Percentiles rank a stretch among this genome's conserved stretches.
These are phyloP conservation scores for Allygus modestus DNA, from an alignment of 2,888 invertebrate species.

Conservation along the genomic window DNA sequence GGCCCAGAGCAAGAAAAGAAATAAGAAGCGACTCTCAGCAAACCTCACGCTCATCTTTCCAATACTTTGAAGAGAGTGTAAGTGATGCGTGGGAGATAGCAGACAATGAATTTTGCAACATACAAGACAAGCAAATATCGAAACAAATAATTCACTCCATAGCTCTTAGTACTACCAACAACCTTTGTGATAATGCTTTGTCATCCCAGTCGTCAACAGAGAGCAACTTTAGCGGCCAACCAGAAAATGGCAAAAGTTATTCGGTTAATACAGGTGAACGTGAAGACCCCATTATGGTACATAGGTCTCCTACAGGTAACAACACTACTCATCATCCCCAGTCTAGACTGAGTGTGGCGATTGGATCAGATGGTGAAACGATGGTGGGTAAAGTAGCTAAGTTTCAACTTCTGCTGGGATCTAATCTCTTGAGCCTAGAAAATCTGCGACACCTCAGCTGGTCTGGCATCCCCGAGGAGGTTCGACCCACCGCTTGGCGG, in stretches of 20 bases:
- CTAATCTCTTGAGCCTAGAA: conserved; percentile 87
- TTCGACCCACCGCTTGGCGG: conserved; percentile 83
- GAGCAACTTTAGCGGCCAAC: background rate
- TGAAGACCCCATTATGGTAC: background rate
- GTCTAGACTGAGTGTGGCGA: conserved; percentile 81
- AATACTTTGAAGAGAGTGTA: conserved; percentile 97
- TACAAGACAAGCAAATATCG: conserved; percentile 21
- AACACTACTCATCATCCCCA: conserved; percentile 93
- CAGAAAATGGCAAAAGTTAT: background rate
- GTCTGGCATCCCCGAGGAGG: conserved; percentile 97
- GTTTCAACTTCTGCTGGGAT: conserved; percentile 88
- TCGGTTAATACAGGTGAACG: background rate
- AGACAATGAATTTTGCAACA: conserved; percentile 82
- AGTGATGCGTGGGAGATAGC: conserved; percentile 98
- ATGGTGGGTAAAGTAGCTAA: conserved; percentile 86
- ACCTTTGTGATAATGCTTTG: background rate
- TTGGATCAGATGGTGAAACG: conserved; percentile 72
- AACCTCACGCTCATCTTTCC: conserved; percentile 85
- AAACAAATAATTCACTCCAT: background rate
- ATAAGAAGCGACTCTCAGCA: conserved; percentile 74
- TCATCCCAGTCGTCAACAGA: background rate
- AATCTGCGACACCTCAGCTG: conserved; percentile 94
- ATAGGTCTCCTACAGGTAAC: conserved; percentile 83
- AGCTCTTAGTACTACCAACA: background rate
- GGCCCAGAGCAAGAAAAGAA: conserved; percentile 85